Conservation (phyloP, 1,140 invertebrate species). For the Watersipora subatra region DNA sequence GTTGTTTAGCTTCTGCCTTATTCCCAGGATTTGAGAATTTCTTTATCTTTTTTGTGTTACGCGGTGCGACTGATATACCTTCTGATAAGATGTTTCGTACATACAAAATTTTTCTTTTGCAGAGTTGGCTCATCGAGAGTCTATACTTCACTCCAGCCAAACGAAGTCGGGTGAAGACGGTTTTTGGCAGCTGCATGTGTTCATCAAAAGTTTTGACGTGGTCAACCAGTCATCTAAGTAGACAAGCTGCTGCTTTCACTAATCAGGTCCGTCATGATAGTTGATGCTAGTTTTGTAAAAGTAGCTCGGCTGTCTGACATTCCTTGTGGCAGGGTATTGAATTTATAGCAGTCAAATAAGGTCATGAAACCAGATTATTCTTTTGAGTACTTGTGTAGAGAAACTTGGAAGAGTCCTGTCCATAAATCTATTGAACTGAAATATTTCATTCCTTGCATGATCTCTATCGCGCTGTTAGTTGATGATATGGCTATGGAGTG, state of each 20-base stretch:
- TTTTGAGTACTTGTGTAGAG: constrained; percentile 12
- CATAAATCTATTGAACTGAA: constrained; percentile 14
- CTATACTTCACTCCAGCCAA: constrained; percentile 13
- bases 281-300: constrained; percentile 28
- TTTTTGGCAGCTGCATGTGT: constrained; percentile 8
- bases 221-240: constrained; percentile 11
- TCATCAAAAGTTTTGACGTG: constrained; percentile 9
- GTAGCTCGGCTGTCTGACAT: too few relatives aligned
- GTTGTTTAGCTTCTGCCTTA: constrained; percentile 3
- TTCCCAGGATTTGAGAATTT: constrained; percentile 11
- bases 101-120: constrained; percentile 10
- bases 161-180: constrained; percentile 11
- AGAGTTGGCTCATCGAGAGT: constrained; percentile 12
- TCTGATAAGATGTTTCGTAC: constrained; percentile 15
- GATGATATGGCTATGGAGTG: constrained; percentile 9
- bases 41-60: constrained; percentile 9
- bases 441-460: constrained; percentile 7
- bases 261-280: constrained; percentile 11
- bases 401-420: too few relatives aligned
- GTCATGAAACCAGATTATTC: constrained; percentile 13
- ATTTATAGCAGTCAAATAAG: constrained; percentile 17
- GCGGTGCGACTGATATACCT: constrained; percentile 11
- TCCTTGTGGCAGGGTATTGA: too few relatives aligned
- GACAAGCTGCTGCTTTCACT: not conserved
- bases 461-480: constrained; percentile 13